phyloP scores from a whole-genome alignment of 2,113 vertebrate species.

The Tympanuchus pallidicinctus region DNA sequence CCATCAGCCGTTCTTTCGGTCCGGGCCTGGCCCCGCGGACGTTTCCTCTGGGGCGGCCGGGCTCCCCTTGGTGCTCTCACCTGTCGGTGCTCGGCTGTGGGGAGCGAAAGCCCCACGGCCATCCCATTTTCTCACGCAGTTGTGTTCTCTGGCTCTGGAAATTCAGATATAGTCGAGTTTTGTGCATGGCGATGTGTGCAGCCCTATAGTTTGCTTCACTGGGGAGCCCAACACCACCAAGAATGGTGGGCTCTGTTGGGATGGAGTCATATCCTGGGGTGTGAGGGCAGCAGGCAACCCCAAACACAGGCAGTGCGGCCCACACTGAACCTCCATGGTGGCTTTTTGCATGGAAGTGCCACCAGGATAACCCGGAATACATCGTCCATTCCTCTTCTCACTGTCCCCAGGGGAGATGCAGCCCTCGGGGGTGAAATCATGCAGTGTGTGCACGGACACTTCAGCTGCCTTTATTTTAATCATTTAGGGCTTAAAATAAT shows the following conservation, averaged over 20 bases:
- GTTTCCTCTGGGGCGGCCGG: neutral
- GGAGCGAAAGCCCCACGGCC: neutral
- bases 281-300: no score
- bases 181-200: neutral
- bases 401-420: neutral
- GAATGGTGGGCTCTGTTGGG: no score
- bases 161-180: neutral
- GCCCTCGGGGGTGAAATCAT: neutral
- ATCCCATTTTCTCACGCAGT: neutral
- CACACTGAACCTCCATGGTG: neutral
- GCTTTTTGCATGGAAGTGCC: neutral
- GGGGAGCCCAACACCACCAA: neutral
- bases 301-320: neutral
- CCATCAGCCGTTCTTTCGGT: neutral
- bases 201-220: neutral
- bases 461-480: slow-evolving; percentile 65
- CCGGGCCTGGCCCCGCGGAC: neutral
- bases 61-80: neutral
- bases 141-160: neutral
- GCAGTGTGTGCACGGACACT: neutral
- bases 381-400: no score
- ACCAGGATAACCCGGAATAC: neutral
- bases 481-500: slow-evolving; percentile 68
- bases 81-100: neutral
- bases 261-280: neutral